Base-by-base conservation (phyloP, 2,797 vertebrate species). In the Leptatherina wallacei region DNA sequence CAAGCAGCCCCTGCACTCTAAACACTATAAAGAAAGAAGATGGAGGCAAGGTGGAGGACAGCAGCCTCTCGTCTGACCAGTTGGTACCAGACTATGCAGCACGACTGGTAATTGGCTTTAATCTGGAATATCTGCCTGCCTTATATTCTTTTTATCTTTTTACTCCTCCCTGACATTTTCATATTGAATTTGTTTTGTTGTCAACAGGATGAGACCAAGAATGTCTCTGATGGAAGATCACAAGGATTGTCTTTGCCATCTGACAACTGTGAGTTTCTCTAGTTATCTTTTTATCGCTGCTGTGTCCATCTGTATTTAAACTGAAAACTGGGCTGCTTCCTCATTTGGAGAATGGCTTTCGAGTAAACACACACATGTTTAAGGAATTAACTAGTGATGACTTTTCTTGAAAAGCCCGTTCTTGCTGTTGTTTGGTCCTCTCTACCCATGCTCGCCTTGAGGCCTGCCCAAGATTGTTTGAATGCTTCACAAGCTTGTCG, bases 41-140 rank as follows among this genome's bases (percentile, higher is more conserved):
- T 51, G 92, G 83, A 78, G 81, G 51, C 71, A 88, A 88, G 68
- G 73, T 36, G 1, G 91, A 91, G 73, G 92, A 94, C 57, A 78
- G 77, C 29, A 63, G 84, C 16, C 62, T 87, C 29, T 87, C 80
- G 0, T 86, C 91, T 13, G 93, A 95, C 90, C 93, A 94, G 81
- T 69, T 93, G 84, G 90, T 92, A 47, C 92, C 93, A n/a, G 90
- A 94, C 80, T 86, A 86, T 54, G 84, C 89, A 49, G 75, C 76
- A 16, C 84, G 77, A 11, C 85, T 59, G 91, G 95, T 95, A 89
- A 93, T 62, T 73, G 29, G 22, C 69, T 69, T 27, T 20, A 7
- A 59, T 57, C 33, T 24, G 24, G 42, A 51, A 2, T 61, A 69
- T n/a, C 61, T 78, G 54, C 56, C 61, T 36, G 22, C 62, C 54